These are phyloP conservation scores for Girardia tigrina DNA, from an alignment of 2,888 invertebrate genomes.

Conservation along the genomic window DNA sequence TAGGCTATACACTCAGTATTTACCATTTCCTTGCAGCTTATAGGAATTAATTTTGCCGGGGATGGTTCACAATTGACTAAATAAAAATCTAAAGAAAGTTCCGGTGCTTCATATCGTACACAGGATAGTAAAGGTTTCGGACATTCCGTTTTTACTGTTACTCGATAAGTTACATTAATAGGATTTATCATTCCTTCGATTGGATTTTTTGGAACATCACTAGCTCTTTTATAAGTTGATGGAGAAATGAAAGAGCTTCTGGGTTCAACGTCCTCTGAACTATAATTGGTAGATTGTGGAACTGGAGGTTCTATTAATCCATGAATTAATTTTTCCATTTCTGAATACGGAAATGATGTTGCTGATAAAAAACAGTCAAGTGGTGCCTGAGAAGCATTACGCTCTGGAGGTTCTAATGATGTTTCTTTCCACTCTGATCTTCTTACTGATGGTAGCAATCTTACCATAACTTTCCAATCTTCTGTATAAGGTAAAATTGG, in stretches of 20 bases:
- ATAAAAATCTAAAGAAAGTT: background rate
- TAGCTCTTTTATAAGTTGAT: background rate
- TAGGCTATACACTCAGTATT: background rate
- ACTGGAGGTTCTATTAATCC: background rate
- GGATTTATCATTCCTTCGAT: background rate
- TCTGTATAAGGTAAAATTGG: slow-evolving; percentile 17
- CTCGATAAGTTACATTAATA: background rate
- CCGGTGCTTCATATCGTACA: background rate
- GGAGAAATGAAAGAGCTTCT: background rate
- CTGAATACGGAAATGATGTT: background rate
- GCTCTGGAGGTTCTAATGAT: background rate
- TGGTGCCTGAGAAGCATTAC: background rate
- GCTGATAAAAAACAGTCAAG: background rate
- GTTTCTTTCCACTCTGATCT: background rate
- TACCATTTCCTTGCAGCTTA: background rate
- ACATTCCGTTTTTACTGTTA: background rate
- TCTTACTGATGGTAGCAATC: background rate
- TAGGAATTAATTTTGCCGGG: background rate
- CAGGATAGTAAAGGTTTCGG: background rate
- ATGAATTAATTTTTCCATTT: slow-evolving; percentile 2
- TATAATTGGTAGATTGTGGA: background rate
- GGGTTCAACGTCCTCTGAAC: background rate
- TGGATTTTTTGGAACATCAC: background rate
- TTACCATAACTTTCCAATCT: slow-evolving; percentile 4
- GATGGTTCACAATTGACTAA: background rate